Conservation (phyloP, 1,140 invertebrate species). For the Drosophila equinoxialis region DNA sequence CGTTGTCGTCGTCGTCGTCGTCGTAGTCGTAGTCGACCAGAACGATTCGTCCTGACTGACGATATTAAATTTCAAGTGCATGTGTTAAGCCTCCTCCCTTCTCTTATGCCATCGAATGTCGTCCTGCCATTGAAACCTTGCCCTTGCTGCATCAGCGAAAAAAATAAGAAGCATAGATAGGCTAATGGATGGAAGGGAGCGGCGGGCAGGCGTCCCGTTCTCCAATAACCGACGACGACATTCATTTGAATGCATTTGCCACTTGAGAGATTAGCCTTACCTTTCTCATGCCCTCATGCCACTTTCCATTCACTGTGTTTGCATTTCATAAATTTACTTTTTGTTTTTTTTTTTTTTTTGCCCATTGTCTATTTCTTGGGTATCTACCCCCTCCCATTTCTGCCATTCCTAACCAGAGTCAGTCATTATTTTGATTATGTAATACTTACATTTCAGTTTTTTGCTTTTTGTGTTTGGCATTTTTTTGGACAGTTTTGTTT, state of each 20-base stretch:
- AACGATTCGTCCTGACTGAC: conserved; percentile 31
- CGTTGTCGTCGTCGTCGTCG: conserved; percentile 49
- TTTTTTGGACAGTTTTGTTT: conserved; percentile 75
- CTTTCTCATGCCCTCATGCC: background rate
- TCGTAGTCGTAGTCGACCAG: background rate
- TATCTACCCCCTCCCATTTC: conserved; percentile 5
- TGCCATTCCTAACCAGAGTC: background rate
- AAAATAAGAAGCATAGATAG: background rate
- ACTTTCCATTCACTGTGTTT: conserved; percentile 24
- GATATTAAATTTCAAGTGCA: conserved; percentile 81
- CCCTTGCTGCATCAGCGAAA: conserved; percentile 68
- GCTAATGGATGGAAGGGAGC: background rate
- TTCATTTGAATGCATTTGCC: conserved; percentile 79
- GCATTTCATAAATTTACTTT: conserved; percentile 70
- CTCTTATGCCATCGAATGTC: conserved; percentile 32
- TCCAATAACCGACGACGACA: conserved; percentile 62
- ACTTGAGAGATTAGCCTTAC: conserved; percentile 76
- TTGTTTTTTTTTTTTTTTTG: conserved; percentile 62
- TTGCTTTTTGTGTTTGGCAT: conserved; percentile 6
- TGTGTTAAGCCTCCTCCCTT: conserved; percentile 64
- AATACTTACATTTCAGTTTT: conserved; percentile 47
- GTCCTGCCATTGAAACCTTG: conserved; percentile 66
- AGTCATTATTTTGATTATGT: conserved; percentile 81
- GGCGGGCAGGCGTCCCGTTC: background rate
- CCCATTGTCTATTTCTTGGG: conserved; percentile 66